Evolutionary conservation across 2,888 invertebrate genomes (phyloP).

Genomic region (Malachius bipustulatus): DNA sequence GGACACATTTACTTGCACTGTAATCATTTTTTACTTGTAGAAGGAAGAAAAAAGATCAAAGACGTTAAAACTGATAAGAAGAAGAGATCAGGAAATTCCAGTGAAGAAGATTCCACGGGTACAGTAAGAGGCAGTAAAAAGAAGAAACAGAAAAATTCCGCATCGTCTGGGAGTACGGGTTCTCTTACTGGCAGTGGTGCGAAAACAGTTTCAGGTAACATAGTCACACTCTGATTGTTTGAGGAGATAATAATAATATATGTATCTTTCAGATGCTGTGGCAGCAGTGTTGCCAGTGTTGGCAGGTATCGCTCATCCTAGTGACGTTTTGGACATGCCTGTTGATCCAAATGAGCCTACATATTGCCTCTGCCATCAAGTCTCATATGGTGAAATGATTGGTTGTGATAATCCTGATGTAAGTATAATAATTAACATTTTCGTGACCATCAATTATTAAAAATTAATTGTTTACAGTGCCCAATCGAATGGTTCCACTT

Average conservation of each 20-base stretch:
- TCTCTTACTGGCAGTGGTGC: constrained; percentile 30
- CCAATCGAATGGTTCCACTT: constrained; percentile 96
- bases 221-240: too few species aligned
- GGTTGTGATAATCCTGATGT: constrained; percentile 89
- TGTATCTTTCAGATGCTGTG: constrained; percentile 29
- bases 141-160: constrained; percentile 45
- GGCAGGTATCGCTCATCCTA: constrained; percentile 64
- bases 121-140: constrained; percentile 38
- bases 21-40: constrained; percentile 31
- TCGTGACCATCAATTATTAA: too few species aligned
- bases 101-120: constrained; percentile 39
- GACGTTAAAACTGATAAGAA: constrained; percentile 51
- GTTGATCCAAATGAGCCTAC: constrained; percentile 98
- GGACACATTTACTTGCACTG: not conserved
- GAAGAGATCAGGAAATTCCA: constrained; percentile 40
- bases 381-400: constrained; percentile 94
- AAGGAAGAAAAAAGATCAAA: constrained; percentile 58
- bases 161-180: constrained; percentile 26
- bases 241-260: too few species aligned
- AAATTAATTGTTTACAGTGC: constrained; percentile 40
- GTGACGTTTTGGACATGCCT: constrained; percentile 83
- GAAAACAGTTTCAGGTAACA: constrained; percentile 34
- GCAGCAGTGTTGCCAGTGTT: constrained; percentile 38
- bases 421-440: too few species aligned
- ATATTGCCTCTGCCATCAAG: constrained; percentile 95